Evolutionary conservation across 2,113 vertebrate species (phyloP).

Genomic region (Odontophorus gujanensis): DNA sequence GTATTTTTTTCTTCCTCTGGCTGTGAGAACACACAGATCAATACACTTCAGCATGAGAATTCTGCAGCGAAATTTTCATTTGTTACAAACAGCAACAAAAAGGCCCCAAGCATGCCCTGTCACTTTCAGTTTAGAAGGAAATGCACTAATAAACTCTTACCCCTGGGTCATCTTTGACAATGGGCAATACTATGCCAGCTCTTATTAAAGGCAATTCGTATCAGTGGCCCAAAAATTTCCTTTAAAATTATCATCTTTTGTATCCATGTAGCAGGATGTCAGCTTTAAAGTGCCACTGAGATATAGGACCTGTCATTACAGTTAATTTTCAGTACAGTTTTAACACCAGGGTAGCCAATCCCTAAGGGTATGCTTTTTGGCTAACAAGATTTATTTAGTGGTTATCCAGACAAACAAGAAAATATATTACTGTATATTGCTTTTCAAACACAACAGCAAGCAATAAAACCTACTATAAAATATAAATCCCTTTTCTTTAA

Average conservation of each 20-base stretch:
- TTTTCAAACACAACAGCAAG: constrained; percentile 69
- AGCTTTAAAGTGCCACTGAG: constrained; percentile 87
- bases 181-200: constrained; percentile 85
- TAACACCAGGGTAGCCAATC: constrained; percentile 76
- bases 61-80: constrained; percentile 81
- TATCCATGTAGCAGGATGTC: constrained; percentile 83
- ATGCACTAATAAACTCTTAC: constrained; percentile 88
- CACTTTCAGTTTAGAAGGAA: constrained; percentile 84
- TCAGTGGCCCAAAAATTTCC: constrained; percentile 91
- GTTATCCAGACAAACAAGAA: constrained; percentile 77
- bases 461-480: constrained; percentile 33
- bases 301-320: constrained; percentile 86
- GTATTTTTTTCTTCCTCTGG: constrained; percentile 20
- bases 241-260: constrained; percentile 91
- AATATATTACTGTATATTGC: constrained; percentile 62
- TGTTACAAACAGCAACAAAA: constrained; percentile 81
- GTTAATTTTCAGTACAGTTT: constrained; percentile 84
- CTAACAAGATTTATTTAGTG: constrained; percentile 81
- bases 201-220: constrained; percentile 87
- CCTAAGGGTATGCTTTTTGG: constrained; percentile 70
- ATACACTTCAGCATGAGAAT: constrained; percentile 79
- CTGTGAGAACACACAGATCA: constrained; percentile 79
- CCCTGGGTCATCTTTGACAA: constrained; percentile 87
- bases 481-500: constrained; percentile 29
- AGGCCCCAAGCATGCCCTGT: constrained; percentile 83